Evolutionary conservation across 1,140 invertebrate species (phyloP).

Genomic region (Steinernema khuongi): DNA sequence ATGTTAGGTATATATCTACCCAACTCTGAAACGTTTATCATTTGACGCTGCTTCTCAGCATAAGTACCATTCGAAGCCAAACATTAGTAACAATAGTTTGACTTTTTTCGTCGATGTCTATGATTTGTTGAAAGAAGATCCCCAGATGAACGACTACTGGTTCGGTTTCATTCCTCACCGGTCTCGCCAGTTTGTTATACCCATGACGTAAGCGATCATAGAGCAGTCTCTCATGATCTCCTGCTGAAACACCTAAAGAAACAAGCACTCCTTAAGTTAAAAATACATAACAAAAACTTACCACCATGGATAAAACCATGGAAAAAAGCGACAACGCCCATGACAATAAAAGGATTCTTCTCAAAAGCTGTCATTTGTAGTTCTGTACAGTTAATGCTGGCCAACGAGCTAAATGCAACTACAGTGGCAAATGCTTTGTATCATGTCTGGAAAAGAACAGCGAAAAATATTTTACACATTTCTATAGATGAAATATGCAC

Average conservation of each 20-base stretch:
- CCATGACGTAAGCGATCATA: slow-evolving; percentile 63
- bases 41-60: slow-evolving; percentile 24
- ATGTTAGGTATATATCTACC: slow-evolving; percentile 93
- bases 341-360: neutral
- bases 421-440: neutral
- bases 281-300: slow-evolving; percentile 1
- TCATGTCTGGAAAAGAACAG: neutral
- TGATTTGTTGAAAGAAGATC: slow-evolving; percentile 66
- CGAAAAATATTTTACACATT: too few species aligned
- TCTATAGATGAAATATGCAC: too few species aligned
- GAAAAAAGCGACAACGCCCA: neutral
- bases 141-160: slow-evolving; percentile 64
- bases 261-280: neutral
- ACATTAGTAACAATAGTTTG: slow-evolving; percentile 67
- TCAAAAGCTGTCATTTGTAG: slow-evolving; percentile 4
- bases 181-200: slow-evolving; percentile 65
- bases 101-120: slow-evolving; percentile 67
- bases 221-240: slow-evolving; percentile 64
- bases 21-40: slow-evolving; percentile 72
- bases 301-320: neutral
- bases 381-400: neutral
- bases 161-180: slow-evolving; percentile 64
- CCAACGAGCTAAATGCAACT: neutral
- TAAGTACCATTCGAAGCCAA: slow-evolving; percentile 65
- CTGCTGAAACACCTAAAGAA: slow-evolving; percentile 42